Evolutionary conservation across 2,888 invertebrate species (phyloP).

Genomic region (Eristalis tenax): DNA sequence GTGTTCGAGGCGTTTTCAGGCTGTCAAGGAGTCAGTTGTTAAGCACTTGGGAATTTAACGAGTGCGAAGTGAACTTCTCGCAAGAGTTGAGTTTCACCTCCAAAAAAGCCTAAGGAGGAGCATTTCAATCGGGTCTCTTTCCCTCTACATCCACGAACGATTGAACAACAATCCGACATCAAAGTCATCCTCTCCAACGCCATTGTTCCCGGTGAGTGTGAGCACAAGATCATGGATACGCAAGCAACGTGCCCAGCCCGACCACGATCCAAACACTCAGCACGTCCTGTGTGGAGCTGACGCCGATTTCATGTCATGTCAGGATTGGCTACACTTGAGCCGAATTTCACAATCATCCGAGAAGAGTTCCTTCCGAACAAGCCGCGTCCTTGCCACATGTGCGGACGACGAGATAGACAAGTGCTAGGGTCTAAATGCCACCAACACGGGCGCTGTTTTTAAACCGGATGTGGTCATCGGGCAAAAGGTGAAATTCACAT

Average conservation of each 20-base stretch:
- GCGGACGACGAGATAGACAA: conserved; percentile 97
- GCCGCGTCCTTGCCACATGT: conserved; percentile 97
- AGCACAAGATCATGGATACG: conserved; percentile 99
- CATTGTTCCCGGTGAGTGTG: conserved; percentile 98
- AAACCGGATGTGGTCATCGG: conserved; percentile 84
- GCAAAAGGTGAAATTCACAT: conserved; percentile 93
- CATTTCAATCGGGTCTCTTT: conserved; percentile 94
- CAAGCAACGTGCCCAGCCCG: conserved; percentile 95
- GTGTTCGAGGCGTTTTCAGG: conserved; percentile 96
- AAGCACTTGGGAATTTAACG: conserved; percentile 92
- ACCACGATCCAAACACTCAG: conserved; percentile 98
- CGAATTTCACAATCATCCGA: conserved; percentile 98
- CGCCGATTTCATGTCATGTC: conserved; percentile 99
- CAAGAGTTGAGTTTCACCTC: conserved; percentile 89
- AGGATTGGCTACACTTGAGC: conserved; percentile 98
- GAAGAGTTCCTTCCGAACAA: conserved; percentile 99
- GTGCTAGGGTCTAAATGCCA: conserved; percentile 88
- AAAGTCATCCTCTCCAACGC: conserved; percentile 99
- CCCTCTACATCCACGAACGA: conserved; percentile 81
- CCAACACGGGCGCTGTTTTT: conserved; percentile 82
- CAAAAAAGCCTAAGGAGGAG: conserved; percentile 93
- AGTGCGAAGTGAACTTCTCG: conserved; percentile 87
- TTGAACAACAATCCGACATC: conserved; percentile 94
- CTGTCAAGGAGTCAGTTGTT: conserved; percentile 96
- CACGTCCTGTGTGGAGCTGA: conserved; percentile 99